A percentile compares a stretch with the other conserved stretches of the same genome.
phyloP scores from a whole-genome alignment of 2,888 invertebrate species.

The Lepetodrilus schrolli region DNA sequence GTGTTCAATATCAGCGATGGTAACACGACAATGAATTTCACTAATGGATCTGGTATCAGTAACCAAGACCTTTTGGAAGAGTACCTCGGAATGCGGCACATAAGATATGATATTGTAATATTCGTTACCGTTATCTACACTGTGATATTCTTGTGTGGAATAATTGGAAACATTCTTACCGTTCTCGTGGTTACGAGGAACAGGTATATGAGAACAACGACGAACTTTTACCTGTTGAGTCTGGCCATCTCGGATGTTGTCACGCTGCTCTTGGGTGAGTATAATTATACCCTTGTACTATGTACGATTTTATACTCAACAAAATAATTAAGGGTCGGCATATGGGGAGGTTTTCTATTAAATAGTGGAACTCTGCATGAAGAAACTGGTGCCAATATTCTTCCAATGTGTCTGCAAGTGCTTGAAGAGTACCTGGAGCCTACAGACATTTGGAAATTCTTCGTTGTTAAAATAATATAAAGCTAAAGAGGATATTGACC shows the following conservation, averaged over 20 bases:
- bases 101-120: conserved; percentile 21
- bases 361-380: no score
- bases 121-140: conserved; percentile 36
- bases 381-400: no score
- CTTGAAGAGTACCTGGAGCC: no score
- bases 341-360: no score
- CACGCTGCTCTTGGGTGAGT: conserved; percentile 81
- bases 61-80: not conserved
- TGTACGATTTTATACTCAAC: no score
- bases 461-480: no score
- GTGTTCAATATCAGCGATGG: no score
- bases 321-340: no score
- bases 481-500: no score
- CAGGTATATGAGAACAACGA: conserved; percentile 43
- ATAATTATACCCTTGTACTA: no score
- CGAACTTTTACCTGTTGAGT: conserved; percentile 89
- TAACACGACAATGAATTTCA: not conserved
- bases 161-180: conserved; percentile 41
- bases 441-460: no score
- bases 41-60: conserved; percentile 20
- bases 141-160: conserved; percentile 39
- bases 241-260: conserved; percentile 87
- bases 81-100: conserved; percentile 5
- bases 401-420: no score
- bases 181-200: conserved; percentile 39